Percentiles rank a stretch among this genome's conserved stretches.
Evolutionary conservation across 2,113 vertebrate genomes (phyloP).

Genomic region (Mola mola): DNA sequence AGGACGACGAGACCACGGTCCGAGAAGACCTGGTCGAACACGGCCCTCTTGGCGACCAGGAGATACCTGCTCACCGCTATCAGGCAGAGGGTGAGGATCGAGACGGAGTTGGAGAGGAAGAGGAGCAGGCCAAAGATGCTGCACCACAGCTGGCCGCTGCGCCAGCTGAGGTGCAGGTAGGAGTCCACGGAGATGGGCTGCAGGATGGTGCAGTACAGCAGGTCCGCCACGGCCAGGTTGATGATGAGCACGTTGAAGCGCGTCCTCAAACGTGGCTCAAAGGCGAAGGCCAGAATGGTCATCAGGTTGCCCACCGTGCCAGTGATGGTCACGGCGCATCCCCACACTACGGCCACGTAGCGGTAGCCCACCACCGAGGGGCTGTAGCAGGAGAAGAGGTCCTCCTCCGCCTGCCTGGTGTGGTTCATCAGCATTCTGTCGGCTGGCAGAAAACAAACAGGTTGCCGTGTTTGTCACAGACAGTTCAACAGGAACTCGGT

Average conservation of each 20-base stretch:
- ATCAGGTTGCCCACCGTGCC: conserved; percentile 87
- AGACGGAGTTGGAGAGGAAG: conserved; percentile 88
- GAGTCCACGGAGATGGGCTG: conserved; percentile 88
- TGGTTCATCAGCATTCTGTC: conserved; percentile 70
- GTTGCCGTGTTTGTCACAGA: not conserved
- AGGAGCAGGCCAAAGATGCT: conserved; percentile 85
- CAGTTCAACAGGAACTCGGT: not conserved
- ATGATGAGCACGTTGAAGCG: conserved; percentile 89
- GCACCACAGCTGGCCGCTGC: conserved; percentile 82
- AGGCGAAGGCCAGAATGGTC: conserved; percentile 85
- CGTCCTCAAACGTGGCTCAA: conserved; percentile 81
- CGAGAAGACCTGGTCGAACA: conserved; percentile 84
- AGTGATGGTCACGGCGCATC: conserved; percentile 78
- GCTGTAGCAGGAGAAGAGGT: conserved; percentile 85
- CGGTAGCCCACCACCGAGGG: conserved; percentile 83
- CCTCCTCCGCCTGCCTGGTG: conserved; percentile 55
- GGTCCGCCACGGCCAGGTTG: conserved; percentile 86
- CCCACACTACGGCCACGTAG: conserved; percentile 86
- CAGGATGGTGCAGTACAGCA: conserved; percentile 87
- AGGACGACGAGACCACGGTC: conserved; percentile 72
- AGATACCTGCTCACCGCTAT: conserved; percentile 86
- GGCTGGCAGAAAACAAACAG: not conserved
- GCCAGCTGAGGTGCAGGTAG: conserved; percentile 88
- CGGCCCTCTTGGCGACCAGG: conserved; percentile 80
- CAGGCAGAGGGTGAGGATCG: conserved; percentile 88